phyloP scores from a whole-genome alignment of 2,113 vertebrate genomes.

The Lasiurus cinereus region DNA sequence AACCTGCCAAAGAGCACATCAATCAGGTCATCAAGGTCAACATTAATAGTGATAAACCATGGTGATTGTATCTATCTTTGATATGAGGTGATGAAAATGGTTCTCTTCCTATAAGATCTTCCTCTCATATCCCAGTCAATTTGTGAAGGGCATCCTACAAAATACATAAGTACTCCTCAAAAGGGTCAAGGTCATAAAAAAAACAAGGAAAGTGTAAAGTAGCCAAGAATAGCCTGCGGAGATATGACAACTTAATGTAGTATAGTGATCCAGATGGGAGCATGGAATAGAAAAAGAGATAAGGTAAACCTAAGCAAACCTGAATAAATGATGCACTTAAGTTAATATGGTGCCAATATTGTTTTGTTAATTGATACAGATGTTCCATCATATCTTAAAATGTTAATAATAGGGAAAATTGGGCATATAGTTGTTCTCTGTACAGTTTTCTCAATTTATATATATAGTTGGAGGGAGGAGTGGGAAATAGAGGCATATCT shows the following conservation, averaged over 20 bases:
- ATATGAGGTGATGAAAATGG: not conserved
- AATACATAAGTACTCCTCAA: not conserved
- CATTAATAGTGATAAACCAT: not conserved
- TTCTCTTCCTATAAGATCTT: not conserved
- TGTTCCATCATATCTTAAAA: not conserved
- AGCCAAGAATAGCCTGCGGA: not conserved
- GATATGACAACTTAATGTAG: not conserved
- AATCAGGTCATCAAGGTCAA: not conserved
- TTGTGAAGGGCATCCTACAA: not conserved
- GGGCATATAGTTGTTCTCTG: not conserved
- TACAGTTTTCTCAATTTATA: not conserved
- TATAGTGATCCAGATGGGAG: not conserved
- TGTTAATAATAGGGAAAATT: not conserved
- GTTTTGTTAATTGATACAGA: constrained; percentile 22
- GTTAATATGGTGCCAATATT: not conserved
- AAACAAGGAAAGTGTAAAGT: constrained; percentile 5
- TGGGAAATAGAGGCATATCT: not conserved
- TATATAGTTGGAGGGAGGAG: not conserved
- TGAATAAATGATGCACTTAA: not conserved
- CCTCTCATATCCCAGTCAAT: not conserved
- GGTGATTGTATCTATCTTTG: not conserved
- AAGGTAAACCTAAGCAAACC: constrained; percentile 5
- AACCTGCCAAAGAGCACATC: not conserved
- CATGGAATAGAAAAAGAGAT: not conserved
- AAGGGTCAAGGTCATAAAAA: not conserved